phyloP scores from a whole-genome alignment of 2,888 invertebrate genomes.

The Stenotaenia linearis region DNA sequence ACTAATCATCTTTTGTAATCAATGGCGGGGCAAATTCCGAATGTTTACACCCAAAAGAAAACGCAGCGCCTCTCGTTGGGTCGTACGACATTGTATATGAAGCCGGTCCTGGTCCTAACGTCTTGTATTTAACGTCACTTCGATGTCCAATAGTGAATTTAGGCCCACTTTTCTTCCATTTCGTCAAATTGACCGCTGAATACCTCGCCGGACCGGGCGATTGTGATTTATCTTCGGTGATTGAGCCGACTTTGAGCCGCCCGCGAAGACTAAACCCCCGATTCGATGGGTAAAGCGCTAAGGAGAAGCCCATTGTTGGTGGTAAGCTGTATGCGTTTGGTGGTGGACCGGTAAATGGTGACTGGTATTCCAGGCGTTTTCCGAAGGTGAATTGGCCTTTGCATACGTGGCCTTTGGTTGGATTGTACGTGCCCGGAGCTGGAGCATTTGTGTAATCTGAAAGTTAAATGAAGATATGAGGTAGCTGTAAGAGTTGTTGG shows the following conservation, averaged over 20 bases:
- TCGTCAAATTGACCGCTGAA: neutral
- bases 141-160: neutral
- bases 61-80: neutral
- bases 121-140: neutral
- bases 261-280: neutral
- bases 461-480: no score
- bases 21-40: neutral
- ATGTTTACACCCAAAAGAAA: neutral
- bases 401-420: neutral
- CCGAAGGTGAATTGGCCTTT: neutral
- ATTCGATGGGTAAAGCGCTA: neutral
- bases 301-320: neutral
- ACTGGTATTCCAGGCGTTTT: neutral
- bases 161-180: neutral
- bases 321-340: neutral
- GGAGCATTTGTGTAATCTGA: neutral
- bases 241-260: neutral
- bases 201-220: neutral
- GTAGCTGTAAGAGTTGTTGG: no score
- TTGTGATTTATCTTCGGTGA: neutral
- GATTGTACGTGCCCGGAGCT: neutral
- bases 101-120: neutral
- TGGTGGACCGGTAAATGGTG: neutral
- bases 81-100: neutral
- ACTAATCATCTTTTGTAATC: neutral